A percentile compares a stretch with the other conserved stretches of the same genome.
Evolutionary conservation across 2,888 invertebrate species (phyloP).

Genomic region (Trachelus tabidus): DNA sequence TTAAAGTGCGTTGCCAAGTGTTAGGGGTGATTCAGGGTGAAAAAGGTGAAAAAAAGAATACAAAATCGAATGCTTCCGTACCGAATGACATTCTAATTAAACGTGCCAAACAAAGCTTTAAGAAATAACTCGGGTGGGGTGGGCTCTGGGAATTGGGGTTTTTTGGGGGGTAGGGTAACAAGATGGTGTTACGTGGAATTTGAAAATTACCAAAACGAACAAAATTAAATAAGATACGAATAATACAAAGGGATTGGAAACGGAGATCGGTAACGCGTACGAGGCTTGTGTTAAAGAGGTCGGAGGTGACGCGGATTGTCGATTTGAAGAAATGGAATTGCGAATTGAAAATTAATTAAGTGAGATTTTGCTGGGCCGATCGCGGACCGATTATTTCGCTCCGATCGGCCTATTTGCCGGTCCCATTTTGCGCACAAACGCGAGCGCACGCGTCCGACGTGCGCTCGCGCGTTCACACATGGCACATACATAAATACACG

Average conservation of each 20-base stretch:
- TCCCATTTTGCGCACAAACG: slow-evolving; percentile 1
- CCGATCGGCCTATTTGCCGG: background rate
- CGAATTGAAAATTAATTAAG: slow-evolving; percentile 1
- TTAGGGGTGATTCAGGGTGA: slow-evolving; percentile 33
- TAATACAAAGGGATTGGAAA: background rate
- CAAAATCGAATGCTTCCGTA: slow-evolving; percentile 58
- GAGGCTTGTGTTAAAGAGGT: background rate
- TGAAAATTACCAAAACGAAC: background rate
- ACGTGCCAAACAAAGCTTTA: slow-evolving; percentile 64
- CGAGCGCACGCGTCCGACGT: background rate
- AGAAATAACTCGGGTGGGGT: slow-evolving; percentile 30
- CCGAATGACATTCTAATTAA: slow-evolving; percentile 63
- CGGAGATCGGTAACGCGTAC: background rate
- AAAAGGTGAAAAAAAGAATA: slow-evolving; percentile 27
- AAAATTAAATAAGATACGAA: background rate
- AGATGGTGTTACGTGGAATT: background rate
- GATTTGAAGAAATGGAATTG: background rate
- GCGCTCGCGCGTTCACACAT: slow-evolving; percentile 4
- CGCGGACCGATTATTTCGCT: background rate
- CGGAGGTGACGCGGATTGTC: background rate
- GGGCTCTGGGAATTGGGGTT: background rate
- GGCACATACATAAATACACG: background rate
- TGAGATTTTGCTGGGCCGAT: background rate
- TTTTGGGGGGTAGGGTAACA: background rate
- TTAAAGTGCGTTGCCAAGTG: background rate